These are phyloP conservation scores for Engystomops pustulosus DNA, from an alignment of 2,113 vertebrate species.

Conservation along the genomic window DNA sequence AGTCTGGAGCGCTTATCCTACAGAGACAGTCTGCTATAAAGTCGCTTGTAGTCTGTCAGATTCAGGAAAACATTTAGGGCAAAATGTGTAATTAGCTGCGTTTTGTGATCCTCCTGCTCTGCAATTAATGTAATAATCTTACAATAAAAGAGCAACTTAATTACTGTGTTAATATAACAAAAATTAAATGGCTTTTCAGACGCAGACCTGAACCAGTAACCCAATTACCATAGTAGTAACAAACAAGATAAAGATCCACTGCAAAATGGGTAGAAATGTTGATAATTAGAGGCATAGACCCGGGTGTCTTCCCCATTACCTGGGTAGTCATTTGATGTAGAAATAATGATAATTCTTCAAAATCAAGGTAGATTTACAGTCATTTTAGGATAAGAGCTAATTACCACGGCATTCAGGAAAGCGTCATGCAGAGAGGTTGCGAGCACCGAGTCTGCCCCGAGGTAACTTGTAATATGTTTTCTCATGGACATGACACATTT, in stretches of 20 bases:
- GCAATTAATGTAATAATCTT: constrained; percentile 42
- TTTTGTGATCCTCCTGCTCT: constrained; percentile 27
- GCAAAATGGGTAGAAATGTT: background rate
- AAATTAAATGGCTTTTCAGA: background rate
- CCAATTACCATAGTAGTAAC: constrained; percentile 2
- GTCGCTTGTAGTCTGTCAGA: constrained; percentile 1
- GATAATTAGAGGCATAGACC: background rate
- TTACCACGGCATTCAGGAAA: too few relatives aligned
- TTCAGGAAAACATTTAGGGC: constrained; percentile 17
- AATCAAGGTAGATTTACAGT: background rate
- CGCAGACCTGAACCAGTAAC: constrained; percentile 2
- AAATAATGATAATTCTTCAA: background rate
- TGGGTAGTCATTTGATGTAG: background rate
- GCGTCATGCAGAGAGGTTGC: too few relatives aligned
- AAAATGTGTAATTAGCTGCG: constrained; percentile 19
- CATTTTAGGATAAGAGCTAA: too few relatives aligned
- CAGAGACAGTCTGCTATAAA: constrained; percentile 22
- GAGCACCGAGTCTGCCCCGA: too few relatives aligned
- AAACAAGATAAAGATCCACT: background rate
- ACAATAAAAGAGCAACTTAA: constrained; percentile 34
- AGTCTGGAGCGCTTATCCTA: constrained; percentile 3
- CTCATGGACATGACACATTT: too few relatives aligned
- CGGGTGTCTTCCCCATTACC: background rate
- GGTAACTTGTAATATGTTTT: too few relatives aligned
- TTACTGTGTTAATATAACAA: constrained; percentile 38